Conservation (phyloP, 2,797 vertebrate genomes). For the Manis pentadactyla region DNA sequence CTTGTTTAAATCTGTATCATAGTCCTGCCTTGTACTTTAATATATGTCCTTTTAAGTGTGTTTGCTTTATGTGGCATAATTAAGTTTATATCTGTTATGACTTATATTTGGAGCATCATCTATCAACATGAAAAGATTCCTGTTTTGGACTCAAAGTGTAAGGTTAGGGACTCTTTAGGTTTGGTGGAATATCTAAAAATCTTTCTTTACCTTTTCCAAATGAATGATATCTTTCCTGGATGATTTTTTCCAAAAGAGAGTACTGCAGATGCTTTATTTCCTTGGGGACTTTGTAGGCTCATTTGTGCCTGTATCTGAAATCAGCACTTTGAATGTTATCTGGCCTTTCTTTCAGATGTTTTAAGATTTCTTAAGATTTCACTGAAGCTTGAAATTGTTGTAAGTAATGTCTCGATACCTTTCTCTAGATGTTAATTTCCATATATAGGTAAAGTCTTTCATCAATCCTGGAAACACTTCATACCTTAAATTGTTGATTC, state of each 20-base stretch:
- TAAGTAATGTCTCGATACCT: neutral
- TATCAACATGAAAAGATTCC: neutral
- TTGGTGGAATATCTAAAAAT: conserved; percentile 51
- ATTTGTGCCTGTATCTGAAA: conserved; percentile 15
- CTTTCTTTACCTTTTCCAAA: conserved; percentile 57
- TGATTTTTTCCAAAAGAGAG: conserved; percentile 55
- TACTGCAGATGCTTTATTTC: conserved; percentile 60
- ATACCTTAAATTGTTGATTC: conserved; percentile 7
- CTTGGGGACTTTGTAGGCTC: conserved; percentile 38
- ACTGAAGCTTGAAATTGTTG: conserved; percentile 41
- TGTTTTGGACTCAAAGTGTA: neutral
- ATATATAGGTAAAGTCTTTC: neutral
- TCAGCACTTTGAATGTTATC: conserved; percentile 33
- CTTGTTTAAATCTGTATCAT: neutral
- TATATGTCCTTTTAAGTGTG: neutral
- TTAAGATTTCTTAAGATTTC: conserved; percentile 34
- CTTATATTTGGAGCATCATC: neutral
- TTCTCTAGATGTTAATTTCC: conserved; percentile 9
- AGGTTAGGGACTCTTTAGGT: conserved; percentile 4
- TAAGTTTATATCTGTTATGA: conserved; percentile 13
- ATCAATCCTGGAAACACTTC: conserved; percentile 1
- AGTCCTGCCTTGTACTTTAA: neutral
- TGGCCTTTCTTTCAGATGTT: conserved; percentile 58
- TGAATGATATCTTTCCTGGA: conserved; percentile 53
- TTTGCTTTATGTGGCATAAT: neutral